Evolutionary conservation across 1,140 invertebrate species (phyloP).

Genomic region (Philopotamus ludificatus): DNA sequence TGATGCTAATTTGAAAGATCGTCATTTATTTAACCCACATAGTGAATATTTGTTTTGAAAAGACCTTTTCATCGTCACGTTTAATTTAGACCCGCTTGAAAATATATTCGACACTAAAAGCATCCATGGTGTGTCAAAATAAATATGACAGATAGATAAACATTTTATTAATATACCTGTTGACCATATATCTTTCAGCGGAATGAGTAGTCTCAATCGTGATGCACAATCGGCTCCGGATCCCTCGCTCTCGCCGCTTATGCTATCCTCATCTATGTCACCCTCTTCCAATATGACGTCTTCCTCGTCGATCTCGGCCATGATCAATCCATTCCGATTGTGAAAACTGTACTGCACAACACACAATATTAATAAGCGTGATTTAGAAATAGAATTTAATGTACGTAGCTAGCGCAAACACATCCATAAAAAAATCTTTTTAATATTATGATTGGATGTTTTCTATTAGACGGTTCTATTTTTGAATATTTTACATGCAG

Average conservation of each 20-base stretch:
- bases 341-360: not conserved
- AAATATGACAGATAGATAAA: too few relatives aligned
- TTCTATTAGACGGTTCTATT: not conserved
- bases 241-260: conserved; percentile 58
- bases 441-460: not conserved
- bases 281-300: conserved; percentile 35
- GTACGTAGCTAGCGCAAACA: too few relatives aligned
- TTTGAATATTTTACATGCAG: not conserved
- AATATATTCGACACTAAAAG: too few relatives aligned
- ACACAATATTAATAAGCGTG: too few relatives aligned
- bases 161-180: conserved; percentile 44
- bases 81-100: too few relatives aligned
- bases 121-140: too few relatives aligned
- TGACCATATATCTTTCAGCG: conserved; percentile 58
- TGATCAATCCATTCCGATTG: not conserved
- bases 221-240: conserved; percentile 54
- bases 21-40: too few relatives aligned
- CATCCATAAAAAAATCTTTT: too few relatives aligned
- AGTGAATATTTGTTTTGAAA: too few relatives aligned
- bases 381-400: too few relatives aligned
- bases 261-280: conserved; percentile 46
- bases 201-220: conserved; percentile 47
- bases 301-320: conserved; percentile 47
- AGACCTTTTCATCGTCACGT: too few relatives aligned
- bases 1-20: too few relatives aligned